Percentiles rank a stretch among this genome's conserved stretches.
Conservation (phyloP, 2,113 vertebrate species). For the Panthera tigris region DNA sequence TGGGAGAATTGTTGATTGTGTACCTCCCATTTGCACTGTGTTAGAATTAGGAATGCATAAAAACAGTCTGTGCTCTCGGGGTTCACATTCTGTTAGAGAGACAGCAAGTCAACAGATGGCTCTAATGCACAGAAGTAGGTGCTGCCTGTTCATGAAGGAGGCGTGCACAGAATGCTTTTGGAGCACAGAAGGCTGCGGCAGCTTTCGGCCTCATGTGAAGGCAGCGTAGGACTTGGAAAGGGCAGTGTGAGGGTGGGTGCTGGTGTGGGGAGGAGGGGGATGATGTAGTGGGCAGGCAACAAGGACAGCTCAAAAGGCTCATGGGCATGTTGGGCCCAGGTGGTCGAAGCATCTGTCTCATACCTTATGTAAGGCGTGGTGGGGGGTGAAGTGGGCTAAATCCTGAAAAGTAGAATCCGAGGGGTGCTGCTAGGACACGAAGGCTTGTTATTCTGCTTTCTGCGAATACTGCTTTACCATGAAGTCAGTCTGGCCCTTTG, state of each 20-base stretch:
- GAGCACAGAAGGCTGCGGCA: not conserved
- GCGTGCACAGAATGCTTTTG: not conserved
- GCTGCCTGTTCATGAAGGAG: not conserved
- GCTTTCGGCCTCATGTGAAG: not conserved
- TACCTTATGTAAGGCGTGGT: not conserved
- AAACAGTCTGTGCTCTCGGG: not conserved
- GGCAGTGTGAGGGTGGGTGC: not conserved
- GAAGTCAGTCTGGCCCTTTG: not conserved
- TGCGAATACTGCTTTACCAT: not conserved
- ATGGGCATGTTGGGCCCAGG: not conserved
- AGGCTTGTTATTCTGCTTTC: not conserved
- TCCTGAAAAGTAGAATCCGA: not conserved
- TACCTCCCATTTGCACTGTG: not conserved
- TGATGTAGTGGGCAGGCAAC: not conserved
- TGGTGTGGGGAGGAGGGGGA: not conserved
- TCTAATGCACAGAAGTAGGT: not conserved
- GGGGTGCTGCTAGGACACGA: fast-evolving
- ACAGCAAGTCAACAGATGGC: constrained; percentile 30
- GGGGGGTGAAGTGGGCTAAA: not conserved
- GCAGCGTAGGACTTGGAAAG: not conserved
- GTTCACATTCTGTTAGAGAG: not conserved
- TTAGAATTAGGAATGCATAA: constrained; percentile 41
- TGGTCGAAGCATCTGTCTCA: not conserved
- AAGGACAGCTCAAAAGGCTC: not conserved
- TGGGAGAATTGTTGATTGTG: not conserved